A percentile compares a stretch with the other conserved stretches of the same genome.
phyloP scores from a whole-genome alignment of 1,140 invertebrate genomes.

The Dryas iulia region DNA sequence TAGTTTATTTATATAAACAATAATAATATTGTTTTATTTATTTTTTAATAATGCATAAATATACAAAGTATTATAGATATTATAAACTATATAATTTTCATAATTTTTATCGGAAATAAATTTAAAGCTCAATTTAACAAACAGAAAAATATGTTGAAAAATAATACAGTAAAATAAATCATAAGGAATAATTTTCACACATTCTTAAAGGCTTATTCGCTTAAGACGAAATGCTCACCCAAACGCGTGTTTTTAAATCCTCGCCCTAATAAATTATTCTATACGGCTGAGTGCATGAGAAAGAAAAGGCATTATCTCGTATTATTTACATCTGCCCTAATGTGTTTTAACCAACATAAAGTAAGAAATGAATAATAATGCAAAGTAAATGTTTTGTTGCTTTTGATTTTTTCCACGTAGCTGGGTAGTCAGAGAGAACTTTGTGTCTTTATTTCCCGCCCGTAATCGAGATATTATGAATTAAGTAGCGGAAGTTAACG shows the following conservation, averaged over 20 bases:
- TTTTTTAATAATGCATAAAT: too few relatives aligned
- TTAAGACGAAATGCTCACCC: slow-evolving; percentile 38
- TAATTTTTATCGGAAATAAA: too few relatives aligned
- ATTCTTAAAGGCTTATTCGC: slow-evolving; percentile 64
- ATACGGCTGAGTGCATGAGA: slow-evolving; percentile 50
- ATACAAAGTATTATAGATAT: too few relatives aligned
- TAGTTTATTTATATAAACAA: not conserved
- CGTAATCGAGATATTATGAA: too few relatives aligned
- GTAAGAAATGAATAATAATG: not conserved
- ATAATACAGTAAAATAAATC: slow-evolving; percentile 32
- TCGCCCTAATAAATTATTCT: slow-evolving; percentile 71
- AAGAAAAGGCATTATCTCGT: slow-evolving; percentile 48
- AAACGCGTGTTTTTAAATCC: slow-evolving; percentile 71
- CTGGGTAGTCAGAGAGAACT: not conserved
- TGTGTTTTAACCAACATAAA: slow-evolving; percentile 8
- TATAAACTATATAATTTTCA: too few relatives aligned
- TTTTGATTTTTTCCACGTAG: too few relatives aligned
- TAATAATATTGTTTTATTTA: not conserved
- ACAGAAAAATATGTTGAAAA: slow-evolving; percentile 1
- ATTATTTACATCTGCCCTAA: slow-evolving; percentile 38
- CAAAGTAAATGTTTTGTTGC: not conserved
- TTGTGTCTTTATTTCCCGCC: too few relatives aligned
- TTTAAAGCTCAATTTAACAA: too few relatives aligned
- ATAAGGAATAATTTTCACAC: slow-evolving; percentile 66
- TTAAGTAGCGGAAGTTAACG: too few relatives aligned